Percentiles rank a stretch among this genome's conserved stretches.
Evolutionary conservation across 1,140 invertebrate species (phyloP).

Genomic region (Capitella teleta): DNA sequence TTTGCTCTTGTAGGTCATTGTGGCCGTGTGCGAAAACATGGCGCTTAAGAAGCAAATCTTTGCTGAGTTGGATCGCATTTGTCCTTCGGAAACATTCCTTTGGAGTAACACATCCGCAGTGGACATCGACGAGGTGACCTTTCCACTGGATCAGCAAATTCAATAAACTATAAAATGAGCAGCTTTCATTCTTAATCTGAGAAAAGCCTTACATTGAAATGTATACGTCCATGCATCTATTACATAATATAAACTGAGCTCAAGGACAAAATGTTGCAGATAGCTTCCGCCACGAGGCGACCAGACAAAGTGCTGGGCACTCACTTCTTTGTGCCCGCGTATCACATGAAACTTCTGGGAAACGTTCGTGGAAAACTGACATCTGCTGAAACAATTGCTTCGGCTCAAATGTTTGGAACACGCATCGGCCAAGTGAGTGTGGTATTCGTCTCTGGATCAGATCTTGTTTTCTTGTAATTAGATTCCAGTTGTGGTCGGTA

Average conservation of each 20-base stretch:
- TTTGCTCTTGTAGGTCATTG: no score
- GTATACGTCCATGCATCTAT: no score
- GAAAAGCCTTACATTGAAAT: no score
- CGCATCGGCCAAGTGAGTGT: constrained; percentile 30
- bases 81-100: constrained; percentile 27
- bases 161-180: no score
- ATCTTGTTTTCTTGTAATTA: no score
- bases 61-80: constrained; percentile 31
- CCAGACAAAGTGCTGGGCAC: constrained; percentile 31
- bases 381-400: constrained; percentile 35
- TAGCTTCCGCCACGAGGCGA: constrained; percentile 27
- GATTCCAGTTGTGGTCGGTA: constrained; percentile 36
- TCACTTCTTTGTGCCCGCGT: constrained; percentile 40
- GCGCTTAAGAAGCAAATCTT: constrained; percentile 36
- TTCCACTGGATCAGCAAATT: no score
- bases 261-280: no score
- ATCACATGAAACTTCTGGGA: constrained; percentile 35
- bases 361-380: constrained; percentile 34
- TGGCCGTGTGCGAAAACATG: constrained; percentile 40
- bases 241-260: no score
- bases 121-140: constrained; percentile 31
- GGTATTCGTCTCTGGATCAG: no score
- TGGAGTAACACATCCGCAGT: constrained; percentile 39
- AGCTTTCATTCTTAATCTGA: no score
- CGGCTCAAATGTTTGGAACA: constrained; percentile 31